Base-by-base conservation (phyloP, 2,797 vertebrate species). In the Rhabdomys pumilio region DNA sequence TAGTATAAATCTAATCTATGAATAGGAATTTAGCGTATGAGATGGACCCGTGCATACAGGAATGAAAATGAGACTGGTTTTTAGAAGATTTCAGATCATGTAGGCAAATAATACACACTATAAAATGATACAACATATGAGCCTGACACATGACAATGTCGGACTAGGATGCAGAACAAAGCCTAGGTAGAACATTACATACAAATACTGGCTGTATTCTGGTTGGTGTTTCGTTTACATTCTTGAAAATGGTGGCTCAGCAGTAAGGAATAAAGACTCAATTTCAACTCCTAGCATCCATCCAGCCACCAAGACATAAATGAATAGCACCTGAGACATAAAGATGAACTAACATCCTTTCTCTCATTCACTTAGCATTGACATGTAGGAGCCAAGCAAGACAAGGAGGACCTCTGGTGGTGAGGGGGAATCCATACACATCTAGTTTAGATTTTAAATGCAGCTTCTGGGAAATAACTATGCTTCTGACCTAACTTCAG, bases 381-480 rank as follows among this genome's bases (percentile, higher is more conserved):
- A 11, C 24, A 72, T 31, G 22, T 3, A 47, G 41, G 93, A 20
- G 82, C 47, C 72, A 96, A 81, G 41, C 0, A 85, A n/a, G 19
- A 80, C n/a, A 17, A 84, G 38, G 87, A 90, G 44, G 95, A 93
- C 87, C 91, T 96, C 93, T 96, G 95, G 91, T 90, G 91, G 59
- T 50, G 2, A 77, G 81, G 19, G 82, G 22, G 38, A 94, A 96
- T 31, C 65, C n/a, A 53, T 24, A 90, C 4, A 53, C 29, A 76
- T 5, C 19, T 94, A 92, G 14, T 19, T 63, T 2, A 77, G 53
- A 53, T 31, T 95, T 61, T 80, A 79, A 3, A 93, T 57, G 69
- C 11, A 90, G 61, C 24, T 86, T 4, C 29, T 87, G 10, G 19
- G 7, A 44, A 79, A 75, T 2, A 84, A 34, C 44, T 57, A 93